phyloP scores from a whole-genome alignment of 2,797 vertebrate genomes.

The Spheniscus humboldti region DNA sequence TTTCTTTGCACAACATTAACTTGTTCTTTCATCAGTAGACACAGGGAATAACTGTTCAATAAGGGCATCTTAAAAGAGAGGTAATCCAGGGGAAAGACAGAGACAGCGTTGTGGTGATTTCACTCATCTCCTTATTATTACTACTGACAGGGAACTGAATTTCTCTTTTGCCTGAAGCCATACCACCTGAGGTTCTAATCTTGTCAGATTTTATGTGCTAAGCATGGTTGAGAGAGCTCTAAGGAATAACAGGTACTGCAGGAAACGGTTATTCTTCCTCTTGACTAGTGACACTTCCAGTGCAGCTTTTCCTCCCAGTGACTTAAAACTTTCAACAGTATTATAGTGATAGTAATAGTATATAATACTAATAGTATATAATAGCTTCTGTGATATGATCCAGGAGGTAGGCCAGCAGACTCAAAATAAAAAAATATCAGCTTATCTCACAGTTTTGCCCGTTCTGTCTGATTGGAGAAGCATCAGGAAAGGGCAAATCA shows the following conservation, averaged over 20 bases:
- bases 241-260: slow-evolving; percentile 59
- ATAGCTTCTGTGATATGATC: not conserved
- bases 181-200: slow-evolving; percentile 59
- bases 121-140: slow-evolving; percentile 52
- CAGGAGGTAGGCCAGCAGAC: not conserved
- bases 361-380: not conserved
- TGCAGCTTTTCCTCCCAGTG: not conserved
- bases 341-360: not conserved
- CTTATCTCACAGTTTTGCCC: not conserved
- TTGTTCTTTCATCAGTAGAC: not conserved
- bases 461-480: not conserved
- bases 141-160: slow-evolving; percentile 59
- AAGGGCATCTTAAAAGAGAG: not conserved
- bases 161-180: slow-evolving; percentile 61
- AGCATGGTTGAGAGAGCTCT: slow-evolving; percentile 57
- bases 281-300: not conserved
- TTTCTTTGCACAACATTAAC: not conserved
- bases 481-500: not conserved
- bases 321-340: not conserved
- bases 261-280: slow-evolving; percentile 53
- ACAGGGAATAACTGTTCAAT: not conserved
- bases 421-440: not conserved
- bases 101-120: not conserved
- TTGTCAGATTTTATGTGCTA: slow-evolving; percentile 52
- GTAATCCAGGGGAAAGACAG: not conserved